Conservation (phyloP, 2,797 vertebrate species). For the Platalea minor region DNA sequence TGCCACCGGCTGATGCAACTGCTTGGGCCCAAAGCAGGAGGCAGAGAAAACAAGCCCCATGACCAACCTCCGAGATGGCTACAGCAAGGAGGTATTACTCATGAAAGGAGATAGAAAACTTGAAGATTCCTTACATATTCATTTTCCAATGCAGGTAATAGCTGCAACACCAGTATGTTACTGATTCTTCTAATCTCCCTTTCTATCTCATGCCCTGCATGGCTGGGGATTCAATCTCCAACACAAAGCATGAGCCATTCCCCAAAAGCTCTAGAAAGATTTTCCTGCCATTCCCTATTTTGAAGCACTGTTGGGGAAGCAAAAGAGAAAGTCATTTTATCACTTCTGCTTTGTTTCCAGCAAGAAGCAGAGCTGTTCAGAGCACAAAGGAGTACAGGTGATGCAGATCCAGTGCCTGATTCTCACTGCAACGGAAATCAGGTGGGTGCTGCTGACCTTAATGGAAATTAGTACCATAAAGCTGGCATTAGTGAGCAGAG, state of each 20-base stretch:
- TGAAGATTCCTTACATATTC: not conserved
- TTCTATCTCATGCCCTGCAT: not conserved
- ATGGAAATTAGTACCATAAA: not conserved
- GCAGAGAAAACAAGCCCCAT: not conserved
- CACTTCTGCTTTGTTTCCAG: not conserved
- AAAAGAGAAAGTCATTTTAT: not conserved
- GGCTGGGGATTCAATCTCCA: not conserved
- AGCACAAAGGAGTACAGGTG: not conserved
- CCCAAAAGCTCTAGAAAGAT: not conserved
- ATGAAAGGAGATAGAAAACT: not conserved
- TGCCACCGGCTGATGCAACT: not conserved
- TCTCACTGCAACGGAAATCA: not conserved
- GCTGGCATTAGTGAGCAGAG: not conserved
- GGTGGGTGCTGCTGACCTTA: not conserved
- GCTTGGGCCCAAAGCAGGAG: not conserved
- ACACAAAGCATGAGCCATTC: not conserved
- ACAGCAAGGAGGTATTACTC: not conserved
- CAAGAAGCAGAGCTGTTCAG: not conserved
- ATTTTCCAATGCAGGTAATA: not conserved
- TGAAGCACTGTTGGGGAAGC: not conserved
- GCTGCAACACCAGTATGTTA: not conserved
- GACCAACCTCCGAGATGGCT: not conserved
- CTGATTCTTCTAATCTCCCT: not conserved
- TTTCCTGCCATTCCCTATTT: not conserved
- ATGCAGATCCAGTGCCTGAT: not conserved